phyloP scores from a whole-genome alignment of 2,888 invertebrate species.

The Autographa gamma region DNA sequence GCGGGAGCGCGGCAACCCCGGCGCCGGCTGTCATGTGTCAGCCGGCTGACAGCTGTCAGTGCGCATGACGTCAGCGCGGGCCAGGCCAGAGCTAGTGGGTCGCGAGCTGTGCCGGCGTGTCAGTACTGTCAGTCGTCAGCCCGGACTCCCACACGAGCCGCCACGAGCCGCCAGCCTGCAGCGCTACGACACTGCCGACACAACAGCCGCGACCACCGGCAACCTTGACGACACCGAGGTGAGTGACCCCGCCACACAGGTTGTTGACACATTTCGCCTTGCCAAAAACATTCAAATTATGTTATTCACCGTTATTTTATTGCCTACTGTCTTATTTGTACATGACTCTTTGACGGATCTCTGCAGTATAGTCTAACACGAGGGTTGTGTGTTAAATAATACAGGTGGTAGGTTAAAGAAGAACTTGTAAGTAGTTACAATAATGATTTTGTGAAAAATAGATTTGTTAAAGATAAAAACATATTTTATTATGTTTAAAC shows the following conservation, averaged over 20 bases:
- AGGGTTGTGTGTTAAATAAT: not conserved
- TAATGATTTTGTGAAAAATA: not conserved
- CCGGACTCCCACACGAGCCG: no score
- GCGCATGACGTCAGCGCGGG: constrained; percentile 1
- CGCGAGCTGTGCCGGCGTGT: not conserved
- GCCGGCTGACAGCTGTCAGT: not conserved
- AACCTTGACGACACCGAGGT: constrained; percentile 62
- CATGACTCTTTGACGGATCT: not conserved
- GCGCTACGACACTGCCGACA: no score
- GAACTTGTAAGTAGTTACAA: not conserved
- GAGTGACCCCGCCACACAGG: constrained; percentile 71
- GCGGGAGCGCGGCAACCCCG: not conserved
- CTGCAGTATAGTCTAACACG: not conserved
- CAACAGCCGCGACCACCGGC: not conserved
- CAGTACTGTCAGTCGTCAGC: no score
- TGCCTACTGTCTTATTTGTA: not conserved
- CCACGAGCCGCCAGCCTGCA: no score
- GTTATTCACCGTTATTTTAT: constrained; percentile 12
- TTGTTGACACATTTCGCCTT: constrained; percentile 63
- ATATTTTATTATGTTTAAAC: not conserved
- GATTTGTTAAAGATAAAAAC: not conserved
- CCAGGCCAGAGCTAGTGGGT: not conserved
- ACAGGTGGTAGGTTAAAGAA: not conserved
- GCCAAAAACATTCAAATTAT: constrained; percentile 39
- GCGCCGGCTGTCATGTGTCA: constrained; percentile 17